Conservation (phyloP, 2,888 invertebrate species). For the Lasioglossum lativentre region DNA sequence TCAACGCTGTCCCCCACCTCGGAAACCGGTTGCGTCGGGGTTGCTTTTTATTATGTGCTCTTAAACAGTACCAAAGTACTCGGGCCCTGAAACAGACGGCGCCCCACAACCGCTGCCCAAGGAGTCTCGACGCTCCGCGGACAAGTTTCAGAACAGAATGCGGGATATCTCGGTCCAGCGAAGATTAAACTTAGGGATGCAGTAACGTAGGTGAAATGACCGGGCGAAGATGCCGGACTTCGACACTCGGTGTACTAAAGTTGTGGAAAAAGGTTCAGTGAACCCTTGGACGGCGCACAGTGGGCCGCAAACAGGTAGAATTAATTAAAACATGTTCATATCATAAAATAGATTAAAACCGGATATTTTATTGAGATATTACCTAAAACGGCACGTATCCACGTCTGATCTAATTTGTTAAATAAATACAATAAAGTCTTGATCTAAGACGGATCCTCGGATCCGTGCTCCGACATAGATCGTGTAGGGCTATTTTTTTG, state of each 20-base stretch:
- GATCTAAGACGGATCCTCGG: too few relatives aligned
- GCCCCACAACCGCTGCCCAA: background rate
- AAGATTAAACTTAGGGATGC: slow-evolving; percentile 12
- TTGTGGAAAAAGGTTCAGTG: too few relatives aligned
- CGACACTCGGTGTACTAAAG: background rate
- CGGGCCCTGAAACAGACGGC: slow-evolving; percentile 33
- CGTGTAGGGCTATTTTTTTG: too few relatives aligned
- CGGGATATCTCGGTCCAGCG: background rate
- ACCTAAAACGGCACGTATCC: too few relatives aligned
- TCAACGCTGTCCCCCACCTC: slow-evolving; percentile 46
- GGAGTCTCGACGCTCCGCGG: background rate
- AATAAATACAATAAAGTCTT: too few relatives aligned
- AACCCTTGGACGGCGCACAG: too few relatives aligned
- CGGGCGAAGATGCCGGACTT: background rate
- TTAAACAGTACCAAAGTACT: slow-evolving; percentile 46
- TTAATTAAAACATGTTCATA: too few relatives aligned
- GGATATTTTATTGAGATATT: too few relatives aligned
- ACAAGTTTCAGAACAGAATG: slow-evolving; percentile 19
- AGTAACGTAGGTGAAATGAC: background rate
- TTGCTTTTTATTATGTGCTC: slow-evolving; percentile 50
- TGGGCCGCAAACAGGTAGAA: too few relatives aligned
- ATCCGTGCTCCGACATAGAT: too few relatives aligned
- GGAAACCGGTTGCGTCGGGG: slow-evolving; percentile 69
- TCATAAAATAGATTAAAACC: too few relatives aligned
- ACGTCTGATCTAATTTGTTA: too few relatives aligned